These are phyloP conservation scores for Larimichthys polyactis DNA, from an alignment of 2,113 vertebrate species.

Conservation along the genomic window DNA sequence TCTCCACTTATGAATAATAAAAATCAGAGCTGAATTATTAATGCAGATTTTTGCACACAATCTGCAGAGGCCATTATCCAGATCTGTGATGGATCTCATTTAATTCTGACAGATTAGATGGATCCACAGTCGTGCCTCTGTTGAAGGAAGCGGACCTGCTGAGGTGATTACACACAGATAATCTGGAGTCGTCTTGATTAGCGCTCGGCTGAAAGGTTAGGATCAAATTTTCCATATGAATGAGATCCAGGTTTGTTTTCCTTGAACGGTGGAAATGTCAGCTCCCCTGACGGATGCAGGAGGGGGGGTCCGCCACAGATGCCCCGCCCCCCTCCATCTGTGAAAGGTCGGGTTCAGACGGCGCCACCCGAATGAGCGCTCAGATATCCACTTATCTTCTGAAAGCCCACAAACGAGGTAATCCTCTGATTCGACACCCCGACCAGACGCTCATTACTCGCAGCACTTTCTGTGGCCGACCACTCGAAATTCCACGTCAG, in stretches of 20 bases:
- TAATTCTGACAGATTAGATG: constrained; percentile 78
- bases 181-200: constrained; percentile 69
- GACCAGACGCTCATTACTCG: constrained; percentile 62
- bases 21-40: constrained; percentile 79
- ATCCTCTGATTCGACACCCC: constrained; percentile 68
- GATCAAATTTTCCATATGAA: constrained; percentile 72
- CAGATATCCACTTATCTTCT: constrained; percentile 69
- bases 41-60: constrained; percentile 84
- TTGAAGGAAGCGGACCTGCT: constrained; percentile 47
- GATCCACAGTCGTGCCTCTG: constrained; percentile 59
- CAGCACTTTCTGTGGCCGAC: constrained; percentile 34
- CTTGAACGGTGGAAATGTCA: constrained; percentile 65
- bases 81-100: constrained; percentile 79
- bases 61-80: constrained; percentile 79
- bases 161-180: constrained; percentile 70
- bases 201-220: constrained; percentile 66
- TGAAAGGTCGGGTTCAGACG: constrained; percentile 61
- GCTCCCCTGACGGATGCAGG: constrained; percentile 31
- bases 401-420: constrained; percentile 69
- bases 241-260: constrained; percentile 57
- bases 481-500: constrained; percentile 49
- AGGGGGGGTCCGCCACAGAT: background rate
- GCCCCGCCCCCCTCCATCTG: constrained; percentile 40
- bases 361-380: constrained; percentile 25
- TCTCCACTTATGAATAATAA: constrained; percentile 77